A percentile compares a stretch with the other conserved stretches of the same genome.
phyloP scores from a whole-genome alignment of 1,140 invertebrate species.

The Choristoneura fumiferana region DNA sequence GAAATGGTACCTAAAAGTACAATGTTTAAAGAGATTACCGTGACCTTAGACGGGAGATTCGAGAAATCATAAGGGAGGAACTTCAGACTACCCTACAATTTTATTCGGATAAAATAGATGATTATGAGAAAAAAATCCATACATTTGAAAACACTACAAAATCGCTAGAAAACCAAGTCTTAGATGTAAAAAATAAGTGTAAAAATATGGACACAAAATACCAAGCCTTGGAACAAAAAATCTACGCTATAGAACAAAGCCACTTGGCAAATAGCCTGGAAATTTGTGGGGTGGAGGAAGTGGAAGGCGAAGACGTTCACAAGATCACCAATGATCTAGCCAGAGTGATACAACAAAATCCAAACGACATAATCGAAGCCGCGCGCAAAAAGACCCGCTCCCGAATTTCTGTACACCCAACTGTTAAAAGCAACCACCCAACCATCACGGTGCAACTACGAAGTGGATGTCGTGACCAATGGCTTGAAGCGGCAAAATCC shows the following conservation, averaged over 20 bases:
- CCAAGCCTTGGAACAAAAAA: neutral
- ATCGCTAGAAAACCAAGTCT: neutral
- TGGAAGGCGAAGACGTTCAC: neutral
- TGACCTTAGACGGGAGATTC: neutral
- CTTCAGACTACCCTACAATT: conserved; percentile 8
- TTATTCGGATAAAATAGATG: conserved; percentile 14
- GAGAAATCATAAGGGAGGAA: conserved; percentile 3
- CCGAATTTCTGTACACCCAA: neutral
- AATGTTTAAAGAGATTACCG: neutral
- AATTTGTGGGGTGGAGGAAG: neutral
- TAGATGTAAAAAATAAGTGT: neutral
- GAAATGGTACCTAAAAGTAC: neutral
- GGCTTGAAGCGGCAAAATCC: neutral
- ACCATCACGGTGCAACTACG: neutral
- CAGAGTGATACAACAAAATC: neutral
- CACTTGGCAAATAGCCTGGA: neutral
- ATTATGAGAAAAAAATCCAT: conserved; percentile 7
- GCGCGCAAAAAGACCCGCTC: neutral
- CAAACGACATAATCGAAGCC: neutral
- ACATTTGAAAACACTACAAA: neutral
- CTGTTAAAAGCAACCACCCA: no score
- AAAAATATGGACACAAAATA: neutral
- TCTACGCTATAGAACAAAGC: neutral
- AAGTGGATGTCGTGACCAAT: neutral
- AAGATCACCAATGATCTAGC: neutral